Conservation (phyloP, 2,888 invertebrate genomes). For the Heterodera filipjevi region DNA sequence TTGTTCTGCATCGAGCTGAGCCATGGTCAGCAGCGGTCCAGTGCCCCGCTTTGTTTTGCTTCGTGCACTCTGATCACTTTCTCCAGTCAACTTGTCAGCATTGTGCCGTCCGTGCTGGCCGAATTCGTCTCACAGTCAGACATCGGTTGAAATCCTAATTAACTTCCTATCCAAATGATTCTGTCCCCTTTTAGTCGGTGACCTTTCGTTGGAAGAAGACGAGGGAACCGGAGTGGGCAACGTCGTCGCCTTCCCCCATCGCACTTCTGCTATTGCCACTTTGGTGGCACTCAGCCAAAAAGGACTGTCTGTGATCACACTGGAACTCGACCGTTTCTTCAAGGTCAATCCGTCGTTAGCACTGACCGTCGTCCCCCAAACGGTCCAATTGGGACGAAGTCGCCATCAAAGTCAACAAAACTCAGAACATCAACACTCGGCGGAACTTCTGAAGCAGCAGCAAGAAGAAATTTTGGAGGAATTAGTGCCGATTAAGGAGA, state of each 20-base stretch:
- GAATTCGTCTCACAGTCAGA: conserved; percentile 34
- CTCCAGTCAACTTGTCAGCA: conserved; percentile 41
- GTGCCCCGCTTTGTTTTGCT: conserved; percentile 43
- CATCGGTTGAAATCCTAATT: background rate
- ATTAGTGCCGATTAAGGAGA: background rate
- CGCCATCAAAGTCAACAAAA: conserved; percentile 24
- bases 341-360: conserved; percentile 21
- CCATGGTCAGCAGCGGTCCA: conserved; percentile 24
- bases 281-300: conserved; percentile 47
- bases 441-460: background rate
- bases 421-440: background rate
- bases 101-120: conserved; percentile 40
- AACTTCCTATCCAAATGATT: background rate
- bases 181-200: conserved; percentile 30
- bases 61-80: conserved; percentile 45
- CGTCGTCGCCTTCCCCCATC: background rate
- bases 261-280: conserved; percentile 30
- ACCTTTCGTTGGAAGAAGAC: conserved; percentile 45
- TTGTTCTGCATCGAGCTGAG: conserved; percentile 76
- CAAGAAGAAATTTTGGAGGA: background rate
- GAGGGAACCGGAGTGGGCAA: conserved; percentile 21
- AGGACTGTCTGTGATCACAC: conserved; percentile 41
- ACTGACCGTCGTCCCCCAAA: background rate
- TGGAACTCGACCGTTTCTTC: conserved; percentile 40
- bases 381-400: conserved; percentile 6